Conservation (phyloP, 2,113 vertebrate genomes). For the Aphyosemion australe region DNA sequence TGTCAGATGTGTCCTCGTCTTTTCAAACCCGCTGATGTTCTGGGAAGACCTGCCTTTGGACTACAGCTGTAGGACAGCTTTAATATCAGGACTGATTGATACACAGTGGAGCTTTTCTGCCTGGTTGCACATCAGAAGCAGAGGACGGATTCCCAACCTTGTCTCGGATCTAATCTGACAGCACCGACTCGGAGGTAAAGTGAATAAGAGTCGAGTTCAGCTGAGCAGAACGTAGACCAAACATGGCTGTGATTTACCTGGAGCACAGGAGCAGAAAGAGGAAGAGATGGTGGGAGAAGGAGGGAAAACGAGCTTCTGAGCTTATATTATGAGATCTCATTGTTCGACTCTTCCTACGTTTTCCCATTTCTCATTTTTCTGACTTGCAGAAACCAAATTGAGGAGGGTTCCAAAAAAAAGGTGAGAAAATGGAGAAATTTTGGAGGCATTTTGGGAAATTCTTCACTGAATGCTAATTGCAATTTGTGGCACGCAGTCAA, state of each 20-base stretch:
- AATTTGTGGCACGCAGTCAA: too few relatives aligned
- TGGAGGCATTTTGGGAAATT: too few relatives aligned
- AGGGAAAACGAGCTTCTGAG: too few relatives aligned
- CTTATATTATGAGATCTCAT: conserved; percentile 8
- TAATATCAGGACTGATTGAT: conserved; percentile 53
- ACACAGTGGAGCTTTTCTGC: conserved; percentile 48
- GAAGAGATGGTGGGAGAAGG: conserved; percentile 2
- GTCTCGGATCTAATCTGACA: conserved; percentile 61
- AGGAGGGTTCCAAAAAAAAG: too few relatives aligned
- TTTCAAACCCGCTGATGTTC: neutral
- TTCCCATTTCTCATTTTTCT: too few relatives aligned
- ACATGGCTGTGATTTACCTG: conserved; percentile 48
- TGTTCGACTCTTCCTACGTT: too few relatives aligned
- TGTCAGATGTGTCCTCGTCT: neutral
- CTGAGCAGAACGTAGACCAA: conserved; percentile 53
- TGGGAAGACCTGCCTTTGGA: conserved; percentile 6
- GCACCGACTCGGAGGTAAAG: conserved; percentile 45
- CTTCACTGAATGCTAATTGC: too few relatives aligned
- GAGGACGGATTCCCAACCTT: conserved; percentile 30
- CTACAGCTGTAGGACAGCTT: conserved; percentile 23
- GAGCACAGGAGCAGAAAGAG: conserved; percentile 11
- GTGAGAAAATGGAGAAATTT: too few relatives aligned
- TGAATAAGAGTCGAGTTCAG: conserved; percentile 48
- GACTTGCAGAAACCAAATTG: too few relatives aligned
- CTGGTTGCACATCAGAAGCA: conserved; percentile 49